A percentile compares a stretch with the other conserved stretches of the same genome.
phyloP scores from a whole-genome alignment of 1,140 invertebrate species.

The Drosophila seguyi region DNA sequence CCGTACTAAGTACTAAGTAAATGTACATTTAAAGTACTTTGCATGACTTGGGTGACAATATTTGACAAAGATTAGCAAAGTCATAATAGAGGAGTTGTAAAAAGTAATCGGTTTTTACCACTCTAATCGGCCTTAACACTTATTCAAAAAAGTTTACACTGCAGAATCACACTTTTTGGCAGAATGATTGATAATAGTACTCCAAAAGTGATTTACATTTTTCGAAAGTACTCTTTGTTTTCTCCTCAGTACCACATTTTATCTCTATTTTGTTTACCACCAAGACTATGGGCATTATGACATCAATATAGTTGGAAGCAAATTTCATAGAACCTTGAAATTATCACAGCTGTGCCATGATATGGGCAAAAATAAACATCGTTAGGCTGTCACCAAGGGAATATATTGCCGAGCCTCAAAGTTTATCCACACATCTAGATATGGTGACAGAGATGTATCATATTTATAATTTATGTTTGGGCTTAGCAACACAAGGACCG shows the following conservation, averaged over 20 bases:
- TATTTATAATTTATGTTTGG: neutral
- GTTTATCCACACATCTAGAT: neutral
- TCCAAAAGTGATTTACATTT: neutral
- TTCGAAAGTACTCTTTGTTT: neutral
- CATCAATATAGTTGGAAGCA: constrained; percentile 16
- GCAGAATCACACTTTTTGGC: neutral
- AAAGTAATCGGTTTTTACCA: constrained; percentile 1
- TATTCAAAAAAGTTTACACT: neutral
- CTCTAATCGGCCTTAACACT: neutral
- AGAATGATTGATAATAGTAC: neutral
- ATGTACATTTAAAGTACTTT: constrained; percentile 14
- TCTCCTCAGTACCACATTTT: neutral
- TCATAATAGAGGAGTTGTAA: constrained; percentile 19
- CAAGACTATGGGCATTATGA: neutral
- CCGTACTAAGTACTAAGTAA: neutral
- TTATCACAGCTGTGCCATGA: neutral
- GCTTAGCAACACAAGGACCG: neutral
- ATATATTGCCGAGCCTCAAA: neutral
- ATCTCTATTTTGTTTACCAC: neutral
- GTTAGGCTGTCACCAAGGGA: neutral
- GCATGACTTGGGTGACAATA: constrained; percentile 4
- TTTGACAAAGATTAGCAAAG: constrained; percentile 10
- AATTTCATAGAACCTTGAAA: constrained; percentile 13
- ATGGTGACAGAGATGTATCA: neutral
- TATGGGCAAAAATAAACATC: neutral